Percentiles rank a stretch among this genome's conserved stretches.
Conservation (phyloP, 2,113 vertebrate genomes). For the Neodon shergylaensis region DNA sequence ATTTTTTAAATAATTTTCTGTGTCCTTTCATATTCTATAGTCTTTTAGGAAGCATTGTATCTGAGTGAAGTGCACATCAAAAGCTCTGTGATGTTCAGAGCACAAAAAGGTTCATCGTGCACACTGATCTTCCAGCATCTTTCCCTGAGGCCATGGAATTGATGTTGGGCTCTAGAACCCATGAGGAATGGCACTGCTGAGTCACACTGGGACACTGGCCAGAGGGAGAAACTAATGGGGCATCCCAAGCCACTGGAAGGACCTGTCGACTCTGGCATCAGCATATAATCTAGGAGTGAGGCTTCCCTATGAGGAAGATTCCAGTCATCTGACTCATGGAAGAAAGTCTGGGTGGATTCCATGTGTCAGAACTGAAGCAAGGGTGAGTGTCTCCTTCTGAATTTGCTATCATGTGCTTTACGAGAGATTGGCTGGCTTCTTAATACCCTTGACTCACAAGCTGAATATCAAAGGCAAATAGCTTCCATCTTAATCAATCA, state of each 20-base stretch:
- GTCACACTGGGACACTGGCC: neutral
- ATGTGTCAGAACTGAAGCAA: neutral
- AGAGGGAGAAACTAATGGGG: fast-evolving
- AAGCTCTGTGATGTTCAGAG: neutral
- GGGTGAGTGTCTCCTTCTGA: neutral
- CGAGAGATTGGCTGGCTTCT: neutral
- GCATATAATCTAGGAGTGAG: neutral
- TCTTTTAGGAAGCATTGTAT: neutral
- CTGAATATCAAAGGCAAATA: neutral
- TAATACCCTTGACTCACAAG: neutral
- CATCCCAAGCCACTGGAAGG: fast-evolving
- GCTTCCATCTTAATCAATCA: neutral
- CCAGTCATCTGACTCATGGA: neutral
- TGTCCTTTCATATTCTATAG: fast-evolving
- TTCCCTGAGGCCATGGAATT: neutral
- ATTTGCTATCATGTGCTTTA: neutral
- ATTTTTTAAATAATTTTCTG: fast-evolving
- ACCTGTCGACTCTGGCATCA: neutral
- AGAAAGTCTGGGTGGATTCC: no score
- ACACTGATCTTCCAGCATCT: neutral
- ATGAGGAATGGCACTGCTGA: fast-evolving
- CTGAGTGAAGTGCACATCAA: neutral
- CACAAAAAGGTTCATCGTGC: neutral
- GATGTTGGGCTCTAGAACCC: fast-evolving
- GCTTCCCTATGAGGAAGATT: neutral